Percentiles rank a stretch among this genome's conserved stretches.
phyloP scores from a whole-genome alignment of 2,888 invertebrate genomes.

The Stratiomys singularior region DNA sequence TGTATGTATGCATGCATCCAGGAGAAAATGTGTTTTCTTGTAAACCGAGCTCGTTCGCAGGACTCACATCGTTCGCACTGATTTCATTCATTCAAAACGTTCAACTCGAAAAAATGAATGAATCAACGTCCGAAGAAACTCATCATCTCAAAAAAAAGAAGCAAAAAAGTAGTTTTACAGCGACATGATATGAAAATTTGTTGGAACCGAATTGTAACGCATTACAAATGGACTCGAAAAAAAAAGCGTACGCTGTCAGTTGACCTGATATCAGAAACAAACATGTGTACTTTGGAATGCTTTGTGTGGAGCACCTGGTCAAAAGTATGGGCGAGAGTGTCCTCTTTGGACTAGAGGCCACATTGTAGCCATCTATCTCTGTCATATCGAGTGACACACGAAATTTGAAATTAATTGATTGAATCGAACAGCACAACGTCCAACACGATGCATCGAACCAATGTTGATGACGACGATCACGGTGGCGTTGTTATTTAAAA shows the following conservation, averaged over 20 bases:
- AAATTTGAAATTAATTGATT: constrained; percentile 55
- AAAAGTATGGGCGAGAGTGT: constrained; percentile 1
- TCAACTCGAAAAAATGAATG: too few relatives aligned
- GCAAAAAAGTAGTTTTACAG: too few relatives aligned
- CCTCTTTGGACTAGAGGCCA: constrained; percentile 28
- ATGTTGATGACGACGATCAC: background rate
- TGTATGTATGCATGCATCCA: too few relatives aligned
- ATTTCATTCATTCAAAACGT: too few relatives aligned
- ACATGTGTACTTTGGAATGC: background rate
- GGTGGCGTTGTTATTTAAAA: constrained; percentile 11
- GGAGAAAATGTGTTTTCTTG: too few relatives aligned
- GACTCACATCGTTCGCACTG: too few relatives aligned
- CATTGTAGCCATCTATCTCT: constrained; percentile 54
- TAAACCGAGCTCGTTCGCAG: too few relatives aligned
- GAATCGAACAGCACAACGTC: constrained; percentile 48
- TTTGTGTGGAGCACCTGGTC: constrained; percentile 5
- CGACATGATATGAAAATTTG: too few relatives aligned
- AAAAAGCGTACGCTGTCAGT: background rate
- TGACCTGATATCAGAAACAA: background rate
- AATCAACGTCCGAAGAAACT: too few relatives aligned
- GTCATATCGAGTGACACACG: constrained; percentile 55
- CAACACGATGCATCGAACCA: constrained; percentile 10
- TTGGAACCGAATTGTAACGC: too few relatives aligned
- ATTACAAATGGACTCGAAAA: background rate
- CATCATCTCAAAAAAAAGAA: too few relatives aligned